Percentiles rank a stretch among this genome's conserved stretches.
Conservation (phyloP, 2,888 invertebrate genomes). For the Theodoxus fluviatilis region DNA sequence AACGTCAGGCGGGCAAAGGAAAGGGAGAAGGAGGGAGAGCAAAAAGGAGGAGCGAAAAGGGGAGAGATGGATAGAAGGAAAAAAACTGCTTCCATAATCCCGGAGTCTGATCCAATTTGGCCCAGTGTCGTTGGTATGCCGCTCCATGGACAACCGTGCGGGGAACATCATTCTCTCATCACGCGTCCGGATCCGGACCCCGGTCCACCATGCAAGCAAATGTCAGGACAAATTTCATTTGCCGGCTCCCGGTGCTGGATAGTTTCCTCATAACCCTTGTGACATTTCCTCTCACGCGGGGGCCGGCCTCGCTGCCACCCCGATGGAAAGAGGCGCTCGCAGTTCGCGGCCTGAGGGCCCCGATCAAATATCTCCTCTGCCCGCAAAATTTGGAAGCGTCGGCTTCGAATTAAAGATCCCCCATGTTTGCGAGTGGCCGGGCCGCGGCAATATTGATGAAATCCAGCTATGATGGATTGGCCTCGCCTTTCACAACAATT, state of each 20-base stretch:
- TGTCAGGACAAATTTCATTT: constrained; percentile 24
- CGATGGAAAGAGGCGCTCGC: constrained; percentile 24
- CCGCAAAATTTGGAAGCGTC: constrained; percentile 14
- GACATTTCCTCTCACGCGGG: constrained; percentile 24
- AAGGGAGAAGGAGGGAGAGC: no score
- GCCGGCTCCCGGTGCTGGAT: constrained; percentile 10
- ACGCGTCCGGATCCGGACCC: no score
- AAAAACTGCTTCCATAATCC: no score
- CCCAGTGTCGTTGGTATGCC: no score
- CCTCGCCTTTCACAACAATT: constrained; percentile 26
- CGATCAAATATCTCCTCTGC: constrained; percentile 24
- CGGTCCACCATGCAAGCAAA: no score
- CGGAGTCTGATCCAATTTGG: no score
- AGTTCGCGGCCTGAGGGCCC: constrained; percentile 23
- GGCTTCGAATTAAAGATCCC: constrained; percentile 27
- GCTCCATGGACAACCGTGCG: no score
- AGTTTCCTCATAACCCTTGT: constrained; percentile 5
- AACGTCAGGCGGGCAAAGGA: no score
- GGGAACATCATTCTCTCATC: no score
- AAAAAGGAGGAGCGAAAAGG: no score
- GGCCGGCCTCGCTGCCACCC: constrained; percentile 21
- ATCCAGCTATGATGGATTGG: constrained; percentile 28
- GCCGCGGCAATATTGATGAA: constrained; percentile 28
- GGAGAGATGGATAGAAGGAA: no score
- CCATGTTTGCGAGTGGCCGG: constrained; percentile 25